Conservation (phyloP, 2,888 invertebrate species). For the Microplitis manilae region DNA sequence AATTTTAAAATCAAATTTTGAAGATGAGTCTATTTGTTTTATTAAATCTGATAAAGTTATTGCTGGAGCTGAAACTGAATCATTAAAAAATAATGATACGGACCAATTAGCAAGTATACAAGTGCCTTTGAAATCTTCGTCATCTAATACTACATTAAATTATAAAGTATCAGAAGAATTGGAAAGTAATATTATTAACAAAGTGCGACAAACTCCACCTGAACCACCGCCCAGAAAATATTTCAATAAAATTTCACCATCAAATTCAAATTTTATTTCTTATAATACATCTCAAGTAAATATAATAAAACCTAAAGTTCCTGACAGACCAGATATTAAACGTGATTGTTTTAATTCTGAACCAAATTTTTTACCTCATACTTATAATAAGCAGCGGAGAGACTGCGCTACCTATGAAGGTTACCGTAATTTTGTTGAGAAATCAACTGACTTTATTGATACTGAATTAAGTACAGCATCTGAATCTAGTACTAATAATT, state of each 20-base stretch:
- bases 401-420: slow-evolving; percentile 48
- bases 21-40: not conserved
- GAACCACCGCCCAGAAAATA: slow-evolving; percentile 74
- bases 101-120: not conserved
- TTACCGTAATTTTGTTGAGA: slow-evolving; percentile 58
- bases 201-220: slow-evolving; percentile 67
- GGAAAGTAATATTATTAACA: slow-evolving; percentile 68
- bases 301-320: slow-evolving; percentile 43
- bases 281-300: slow-evolving; percentile 50
- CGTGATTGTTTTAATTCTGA: slow-evolving; percentile 45
- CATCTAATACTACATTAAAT: slow-evolving; percentile 37
- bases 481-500: slow-evolving; percentile 39
- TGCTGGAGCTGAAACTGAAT: not conserved
- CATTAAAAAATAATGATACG: not conserved
- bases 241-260: slow-evolving; percentile 61
- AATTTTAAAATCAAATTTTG: slow-evolving; percentile 21
- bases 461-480: slow-evolving; percentile 47
- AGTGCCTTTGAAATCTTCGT: not conserved
- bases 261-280: slow-evolving; percentile 35
- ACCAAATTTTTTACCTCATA: not conserved
- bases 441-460: slow-evolving; percentile 61
- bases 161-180: slow-evolving; percentile 38
- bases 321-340: slow-evolving; percentile 51
- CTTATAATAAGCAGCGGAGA: slow-evolving; percentile 47
- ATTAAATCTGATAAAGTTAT: not conserved